Conservation (phyloP, 2,797 vertebrate species). For the Caiman crocodilus region DNA sequence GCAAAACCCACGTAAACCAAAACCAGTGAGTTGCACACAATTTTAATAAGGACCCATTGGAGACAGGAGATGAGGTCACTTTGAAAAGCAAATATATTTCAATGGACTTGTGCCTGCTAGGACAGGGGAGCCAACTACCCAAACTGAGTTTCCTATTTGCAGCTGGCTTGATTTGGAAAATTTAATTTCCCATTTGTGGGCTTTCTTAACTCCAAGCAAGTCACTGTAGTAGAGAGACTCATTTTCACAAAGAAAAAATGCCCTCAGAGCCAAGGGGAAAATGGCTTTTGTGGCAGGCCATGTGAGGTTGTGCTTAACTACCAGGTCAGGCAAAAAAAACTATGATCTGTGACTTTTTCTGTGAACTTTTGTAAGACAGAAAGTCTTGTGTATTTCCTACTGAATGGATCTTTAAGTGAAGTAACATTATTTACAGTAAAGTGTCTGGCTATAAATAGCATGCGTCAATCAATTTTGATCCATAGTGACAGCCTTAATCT, state of each 20-base stretch:
- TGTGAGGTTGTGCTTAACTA: constrained; percentile 18
- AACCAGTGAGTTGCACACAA: background rate
- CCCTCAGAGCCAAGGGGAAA: background rate
- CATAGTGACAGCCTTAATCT: constrained; percentile 22
- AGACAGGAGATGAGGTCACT: constrained; percentile 35
- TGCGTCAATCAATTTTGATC: constrained; percentile 41
- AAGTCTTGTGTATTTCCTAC: background rate
- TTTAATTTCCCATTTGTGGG: background rate
- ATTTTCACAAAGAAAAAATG: background rate
- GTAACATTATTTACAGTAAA: constrained; percentile 26
- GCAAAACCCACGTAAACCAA: constrained; percentile 1
- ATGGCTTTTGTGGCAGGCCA: constrained; percentile 24
- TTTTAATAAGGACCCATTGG: constrained; percentile 4
- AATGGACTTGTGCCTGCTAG: background rate
- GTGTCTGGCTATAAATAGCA: constrained; percentile 50
- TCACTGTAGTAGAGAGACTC: background rate
- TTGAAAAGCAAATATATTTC: constrained; percentile 33
- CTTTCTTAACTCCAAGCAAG: background rate
- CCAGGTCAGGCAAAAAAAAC: constrained; percentile 12
- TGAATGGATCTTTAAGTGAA: constrained; percentile 45
- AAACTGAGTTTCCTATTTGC: constrained; percentile 30
- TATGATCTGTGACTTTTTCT: constrained; percentile 31
- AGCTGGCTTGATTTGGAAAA: constrained; percentile 35
- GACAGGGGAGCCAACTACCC: background rate
- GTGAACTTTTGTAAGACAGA: constrained; percentile 31